These are phyloP conservation scores for Ceratina japonica DNA, from an alignment of 1,140 invertebrate species.

Conservation along the genomic window DNA sequence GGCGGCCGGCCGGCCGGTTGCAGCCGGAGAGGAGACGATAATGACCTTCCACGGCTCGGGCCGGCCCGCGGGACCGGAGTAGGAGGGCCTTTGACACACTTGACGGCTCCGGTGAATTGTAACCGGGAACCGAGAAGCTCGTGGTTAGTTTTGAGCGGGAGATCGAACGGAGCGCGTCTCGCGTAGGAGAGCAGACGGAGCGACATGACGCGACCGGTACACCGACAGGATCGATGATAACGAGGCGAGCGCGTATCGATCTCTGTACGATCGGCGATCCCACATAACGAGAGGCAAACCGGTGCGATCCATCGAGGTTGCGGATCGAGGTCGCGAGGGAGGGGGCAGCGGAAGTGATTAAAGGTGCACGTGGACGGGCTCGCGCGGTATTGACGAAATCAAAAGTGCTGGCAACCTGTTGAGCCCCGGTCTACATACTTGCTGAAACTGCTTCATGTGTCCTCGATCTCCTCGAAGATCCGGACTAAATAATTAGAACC, in stretches of 20 bases:
- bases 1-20: constrained; percentile 29
- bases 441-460: background rate
- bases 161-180: constrained; percentile 73
- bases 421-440: constrained; percentile 22
- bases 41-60: constrained; percentile 76
- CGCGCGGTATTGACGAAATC: constrained; percentile 40
- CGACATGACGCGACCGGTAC: constrained; percentile 7
- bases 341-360: constrained; percentile 32
- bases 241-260: constrained; percentile 7
- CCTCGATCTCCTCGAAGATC: too few relatives aligned
- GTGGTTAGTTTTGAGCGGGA: constrained; percentile 76
- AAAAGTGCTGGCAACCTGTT: constrained; percentile 43
- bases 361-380: constrained; percentile 44
- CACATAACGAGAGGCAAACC: background rate
- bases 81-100: constrained; percentile 79
- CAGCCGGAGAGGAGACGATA: constrained; percentile 70
- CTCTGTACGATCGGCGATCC: background rate
- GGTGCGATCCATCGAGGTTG: background rate
- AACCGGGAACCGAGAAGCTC: constrained; percentile 67
- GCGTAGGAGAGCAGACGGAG: constrained; percentile 7
- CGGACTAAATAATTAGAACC: background rate
- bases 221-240: background rate
- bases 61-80: constrained; percentile 64
- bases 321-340: constrained; percentile 24
- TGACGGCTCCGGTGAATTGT: constrained; percentile 74